Conservation (phyloP, 2,113 vertebrate genomes). For the Corynorhinus townsendii region DNA sequence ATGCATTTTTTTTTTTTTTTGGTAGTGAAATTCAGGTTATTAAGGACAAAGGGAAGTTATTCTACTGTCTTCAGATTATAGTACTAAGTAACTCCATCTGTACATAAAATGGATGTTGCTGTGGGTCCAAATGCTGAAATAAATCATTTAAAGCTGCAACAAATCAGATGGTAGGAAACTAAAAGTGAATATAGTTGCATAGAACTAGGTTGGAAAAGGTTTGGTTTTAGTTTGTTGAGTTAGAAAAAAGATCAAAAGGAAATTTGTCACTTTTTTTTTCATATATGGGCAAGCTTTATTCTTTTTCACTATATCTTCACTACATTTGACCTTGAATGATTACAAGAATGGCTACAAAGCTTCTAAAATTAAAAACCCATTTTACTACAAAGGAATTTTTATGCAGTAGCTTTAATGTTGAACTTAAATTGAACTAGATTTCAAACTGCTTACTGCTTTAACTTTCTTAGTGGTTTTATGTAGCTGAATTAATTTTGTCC, state of each 20-base stretch:
- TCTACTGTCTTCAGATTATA: background rate
- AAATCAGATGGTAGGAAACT: background rate
- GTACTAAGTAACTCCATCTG: background rate
- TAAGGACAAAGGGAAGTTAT: background rate
- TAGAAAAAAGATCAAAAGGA: background rate
- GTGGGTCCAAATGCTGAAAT: background rate
- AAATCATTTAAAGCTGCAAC: background rate
- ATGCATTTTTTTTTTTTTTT: slow-evolving; percentile 17
- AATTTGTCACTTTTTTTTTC: background rate
- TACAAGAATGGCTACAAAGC: slow-evolving; percentile 28
- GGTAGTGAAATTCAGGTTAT: background rate
- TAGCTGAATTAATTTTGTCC: slow-evolving; percentile 24
- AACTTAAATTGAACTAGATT: slow-evolving; percentile 46
- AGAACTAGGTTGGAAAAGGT: background rate
- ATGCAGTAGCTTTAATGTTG: slow-evolving; percentile 51
- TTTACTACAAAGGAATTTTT: slow-evolving; percentile 57
- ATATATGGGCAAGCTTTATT: background rate
- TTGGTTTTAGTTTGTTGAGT: background rate
- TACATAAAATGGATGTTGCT: background rate
- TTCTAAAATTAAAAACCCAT: slow-evolving; percentile 31
- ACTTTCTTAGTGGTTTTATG: slow-evolving; percentile 45
- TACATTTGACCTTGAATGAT: slow-evolving; percentile 45
- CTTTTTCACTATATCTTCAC: background rate
- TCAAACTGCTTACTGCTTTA: slow-evolving; percentile 21
- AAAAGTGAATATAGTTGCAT: background rate